phyloP scores from a whole-genome alignment of 2,113 vertebrate genomes.

The Bungarus multicinctus region DNA sequence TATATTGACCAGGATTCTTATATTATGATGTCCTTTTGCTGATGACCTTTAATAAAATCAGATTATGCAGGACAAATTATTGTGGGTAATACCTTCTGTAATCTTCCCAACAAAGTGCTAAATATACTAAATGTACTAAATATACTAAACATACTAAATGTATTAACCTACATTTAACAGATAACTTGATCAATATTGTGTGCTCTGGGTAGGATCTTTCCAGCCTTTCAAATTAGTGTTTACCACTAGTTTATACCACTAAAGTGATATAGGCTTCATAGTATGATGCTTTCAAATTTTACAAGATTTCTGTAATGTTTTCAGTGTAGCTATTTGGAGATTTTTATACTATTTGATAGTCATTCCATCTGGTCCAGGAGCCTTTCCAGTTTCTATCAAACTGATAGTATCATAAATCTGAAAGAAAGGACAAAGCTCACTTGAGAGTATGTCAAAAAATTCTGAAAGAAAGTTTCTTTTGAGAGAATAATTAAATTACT shows the following conservation, averaged over 20 bases:
- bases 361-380: not conserved
- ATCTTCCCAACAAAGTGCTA: not conserved
- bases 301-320: not conserved
- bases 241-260: not conserved
- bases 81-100: not conserved
- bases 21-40: not conserved
- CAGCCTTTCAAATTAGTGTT: not conserved
- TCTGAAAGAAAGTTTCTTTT: not conserved
- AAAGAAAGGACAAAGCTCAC: not conserved
- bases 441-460: not conserved
- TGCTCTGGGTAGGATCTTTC: not conserved
- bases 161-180: not conserved
- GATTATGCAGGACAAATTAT: not conserved
- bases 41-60: not conserved
- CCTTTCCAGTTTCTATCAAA: not conserved
- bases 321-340: not conserved
- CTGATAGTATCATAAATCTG: not conserved
- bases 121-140: too few relatives aligned
- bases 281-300: not conserved
- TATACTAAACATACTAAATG: not conserved
- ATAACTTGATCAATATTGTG: not conserved
- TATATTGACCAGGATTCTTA: not conserved
- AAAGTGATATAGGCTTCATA: not conserved
- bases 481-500: not conserved
- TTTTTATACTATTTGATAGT: not conserved